Evolutionary conservation across 2,113 vertebrate species (phyloP), one percentile per base, ranked within the genome.

Genomic region (Acrocephalus kingi): DNA sequence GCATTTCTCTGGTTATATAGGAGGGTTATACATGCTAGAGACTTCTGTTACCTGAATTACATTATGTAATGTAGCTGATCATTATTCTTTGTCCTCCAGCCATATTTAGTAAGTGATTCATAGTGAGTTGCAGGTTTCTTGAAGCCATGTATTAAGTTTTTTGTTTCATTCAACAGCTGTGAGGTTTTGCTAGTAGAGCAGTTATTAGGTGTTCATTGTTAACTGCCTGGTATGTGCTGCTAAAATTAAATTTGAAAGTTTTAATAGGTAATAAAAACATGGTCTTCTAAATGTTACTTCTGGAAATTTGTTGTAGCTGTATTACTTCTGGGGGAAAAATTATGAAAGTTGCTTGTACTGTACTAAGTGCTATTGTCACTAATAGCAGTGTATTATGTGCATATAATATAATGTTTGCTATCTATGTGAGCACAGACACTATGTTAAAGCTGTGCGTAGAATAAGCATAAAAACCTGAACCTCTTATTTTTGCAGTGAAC

Each of bases 401-500:
- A 4, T 22, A 2, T 18, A 58, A 22, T 22, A 6, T 14, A 20
- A 25, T 17, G 7, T 22, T 69, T 83, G 7, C 10, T 49, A 0
- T n/a, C 8, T 55, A 0, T 45, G 28, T 24, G 67, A 86, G 54
- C 18, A 35, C 13, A 76, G 6, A 20, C 28, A 7, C 5, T 77
- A 0, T 35, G 20, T 30, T 79, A 28, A 84, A 84, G 11, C 11
- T 30, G 1, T 30, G 5, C 55, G 7, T 35, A 56, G n/a, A 61
- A 28, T 21, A n/a, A 84, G 19, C 8, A 2, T 61, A 6, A 73
- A 21, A 84, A 73, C 66, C 8, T 66, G 33, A 56, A 25, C n/a
- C 58, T 93, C 21, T 87, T 88, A n/a, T 90, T 97, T 54, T 68
- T 87, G 20, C 90, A 99, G 99, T 82, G 99, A 99, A 87, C 98